phyloP scores from a whole-genome alignment of 2,888 invertebrate genomes.

The Zaprionus lineosus region DNA sequence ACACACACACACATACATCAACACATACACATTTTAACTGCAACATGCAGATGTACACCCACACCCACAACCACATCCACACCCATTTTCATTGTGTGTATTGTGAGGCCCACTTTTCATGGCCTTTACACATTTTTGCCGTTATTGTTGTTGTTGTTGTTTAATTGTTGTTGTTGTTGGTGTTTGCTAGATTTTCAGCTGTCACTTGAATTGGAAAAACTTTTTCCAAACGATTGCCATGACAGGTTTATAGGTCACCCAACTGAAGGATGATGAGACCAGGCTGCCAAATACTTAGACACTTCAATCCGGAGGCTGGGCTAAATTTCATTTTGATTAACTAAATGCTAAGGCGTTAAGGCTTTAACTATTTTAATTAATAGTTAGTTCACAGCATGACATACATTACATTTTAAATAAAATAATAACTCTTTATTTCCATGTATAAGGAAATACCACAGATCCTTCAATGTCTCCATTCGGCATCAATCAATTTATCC shows the following conservation, averaged over 20 bases:
- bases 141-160: neutral
- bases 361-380: too few relatives aligned
- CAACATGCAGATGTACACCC: neutral
- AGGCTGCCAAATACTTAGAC: too few relatives aligned
- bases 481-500: too few relatives aligned
- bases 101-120: neutral
- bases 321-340: too few relatives aligned
- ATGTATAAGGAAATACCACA: too few relatives aligned
- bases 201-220: neutral
- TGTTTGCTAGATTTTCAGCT: neutral
- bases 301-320: too few relatives aligned
- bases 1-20: neutral
- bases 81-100: too few relatives aligned
- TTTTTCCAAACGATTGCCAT: neutral
- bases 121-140: neutral
- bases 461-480: too few relatives aligned
- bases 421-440: too few relatives aligned
- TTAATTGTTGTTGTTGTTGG: neutral
- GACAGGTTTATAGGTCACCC: neutral
- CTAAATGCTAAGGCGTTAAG: too few relatives aligned
- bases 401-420: too few relatives aligned
- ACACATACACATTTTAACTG: neutral
- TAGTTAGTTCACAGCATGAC: too few relatives aligned
- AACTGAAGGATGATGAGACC: neutral
- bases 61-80: neutral